Evolutionary conservation across 2,113 vertebrate genomes (phyloP).

Genomic region (Terrapene triunguis): DNA sequence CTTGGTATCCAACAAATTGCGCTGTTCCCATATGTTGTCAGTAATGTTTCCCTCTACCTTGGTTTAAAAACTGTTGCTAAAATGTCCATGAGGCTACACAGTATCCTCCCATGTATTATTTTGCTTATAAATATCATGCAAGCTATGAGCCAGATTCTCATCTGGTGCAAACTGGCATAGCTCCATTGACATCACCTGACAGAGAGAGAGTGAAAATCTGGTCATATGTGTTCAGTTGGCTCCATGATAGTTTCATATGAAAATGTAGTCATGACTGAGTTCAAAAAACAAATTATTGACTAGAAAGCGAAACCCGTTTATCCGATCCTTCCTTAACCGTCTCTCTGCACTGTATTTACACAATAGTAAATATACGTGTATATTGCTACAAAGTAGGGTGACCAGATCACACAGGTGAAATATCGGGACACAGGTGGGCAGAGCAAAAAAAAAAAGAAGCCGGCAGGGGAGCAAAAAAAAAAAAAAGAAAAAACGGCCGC

Average conservation of each 20-base stretch:
- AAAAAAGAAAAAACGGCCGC: too few species aligned
- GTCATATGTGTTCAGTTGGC: background rate
- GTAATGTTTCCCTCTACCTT: background rate
- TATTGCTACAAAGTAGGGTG: background rate
- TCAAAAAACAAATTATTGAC: background rate
- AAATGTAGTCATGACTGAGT: background rate
- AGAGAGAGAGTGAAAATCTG: accelerated
- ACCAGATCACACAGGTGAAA: too few species aligned
- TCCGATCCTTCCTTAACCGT: too few species aligned
- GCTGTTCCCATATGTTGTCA: background rate
- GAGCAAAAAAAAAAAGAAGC: too few species aligned
- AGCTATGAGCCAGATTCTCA: background rate
- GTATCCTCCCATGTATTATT: background rate
- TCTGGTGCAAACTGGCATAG: background rate
- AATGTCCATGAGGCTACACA: accelerated
- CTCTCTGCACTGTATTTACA: background rate
- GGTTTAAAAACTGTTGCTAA: background rate
- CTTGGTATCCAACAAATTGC: background rate
- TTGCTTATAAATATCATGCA: background rate
- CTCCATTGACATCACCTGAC: background rate
- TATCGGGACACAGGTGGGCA: too few species aligned
- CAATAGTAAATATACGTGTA: background rate
- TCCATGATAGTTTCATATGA: background rate
- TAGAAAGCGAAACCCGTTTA: background rate
- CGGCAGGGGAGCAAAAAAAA: too few species aligned